Conservation (phyloP, 2,113 vertebrate genomes). For the Alligator mississippiensis region DNA sequence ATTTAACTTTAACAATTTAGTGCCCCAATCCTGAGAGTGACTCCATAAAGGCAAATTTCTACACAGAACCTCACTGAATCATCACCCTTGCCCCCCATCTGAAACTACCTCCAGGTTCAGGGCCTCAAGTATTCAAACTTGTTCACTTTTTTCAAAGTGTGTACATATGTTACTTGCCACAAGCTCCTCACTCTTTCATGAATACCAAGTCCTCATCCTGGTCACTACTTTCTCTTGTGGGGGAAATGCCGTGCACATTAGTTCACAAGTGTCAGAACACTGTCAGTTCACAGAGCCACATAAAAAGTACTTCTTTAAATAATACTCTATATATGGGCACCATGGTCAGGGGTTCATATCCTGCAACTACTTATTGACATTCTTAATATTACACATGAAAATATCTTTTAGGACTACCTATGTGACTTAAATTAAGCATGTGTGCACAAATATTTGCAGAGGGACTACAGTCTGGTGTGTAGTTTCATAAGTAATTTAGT, state of each 20-base stretch:
- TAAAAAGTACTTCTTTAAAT: not conserved
- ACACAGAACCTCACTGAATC: not conserved
- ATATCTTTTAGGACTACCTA: not conserved
- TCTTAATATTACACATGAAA: not conserved
- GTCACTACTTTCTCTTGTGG: not conserved
- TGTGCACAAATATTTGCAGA: not conserved
- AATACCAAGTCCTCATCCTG: not conserved
- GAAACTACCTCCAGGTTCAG: not conserved
- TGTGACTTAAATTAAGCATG: fast-evolving
- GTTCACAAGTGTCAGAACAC: not conserved
- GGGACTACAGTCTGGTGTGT: not conserved
- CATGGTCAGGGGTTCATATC: not conserved
- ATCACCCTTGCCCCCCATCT: not conserved
- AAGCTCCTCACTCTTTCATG: not conserved
- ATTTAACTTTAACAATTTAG: not conserved
- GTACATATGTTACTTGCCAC: not conserved
- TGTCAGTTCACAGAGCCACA: not conserved
- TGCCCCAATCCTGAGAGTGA: no score
- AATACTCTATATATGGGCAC: not conserved
- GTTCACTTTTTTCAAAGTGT: not conserved
- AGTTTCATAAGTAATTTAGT: not conserved
- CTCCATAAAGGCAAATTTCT: not conserved
- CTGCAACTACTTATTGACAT: not conserved
- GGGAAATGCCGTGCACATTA: not conserved
- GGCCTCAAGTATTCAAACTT: not conserved